Evolutionary conservation across 2,888 invertebrate species (phyloP).

Genomic region (Zele albiditarsus): DNA sequence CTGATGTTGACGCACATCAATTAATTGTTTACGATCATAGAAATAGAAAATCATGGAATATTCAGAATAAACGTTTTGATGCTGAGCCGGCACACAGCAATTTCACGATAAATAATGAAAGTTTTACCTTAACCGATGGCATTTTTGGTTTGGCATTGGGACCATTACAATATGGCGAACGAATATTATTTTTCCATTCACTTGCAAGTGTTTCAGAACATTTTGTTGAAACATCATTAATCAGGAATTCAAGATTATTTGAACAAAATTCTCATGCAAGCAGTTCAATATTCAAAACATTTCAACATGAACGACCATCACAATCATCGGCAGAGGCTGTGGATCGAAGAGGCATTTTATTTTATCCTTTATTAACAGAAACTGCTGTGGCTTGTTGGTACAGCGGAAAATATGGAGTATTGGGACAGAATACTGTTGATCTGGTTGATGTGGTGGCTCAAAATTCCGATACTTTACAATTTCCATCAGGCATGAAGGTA

Average conservation of each 20-base stretch:
- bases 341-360: slow-evolving; percentile 81
- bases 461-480: slow-evolving; percentile 67
- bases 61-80: slow-evolving; percentile 78
- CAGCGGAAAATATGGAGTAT: slow-evolving; percentile 74
- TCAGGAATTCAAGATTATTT: slow-evolving; percentile 76
- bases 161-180: slow-evolving; percentile 71
- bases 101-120: slow-evolving; percentile 78
- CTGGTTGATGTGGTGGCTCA: too few relatives aligned
- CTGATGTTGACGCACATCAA: slow-evolving; percentile 79
- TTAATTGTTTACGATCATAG: slow-evolving; percentile 79
- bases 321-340: slow-evolving; percentile 84
- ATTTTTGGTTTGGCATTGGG: slow-evolving; percentile 81
- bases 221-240: slow-evolving; percentile 77
- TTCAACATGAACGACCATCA: slow-evolving; percentile 76
- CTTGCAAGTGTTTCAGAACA: slow-evolving; percentile 81
- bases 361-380: slow-evolving; percentile 81
- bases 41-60: slow-evolving; percentile 77
- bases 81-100: slow-evolving; percentile 80
- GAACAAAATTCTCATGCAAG: slow-evolving; percentile 73
- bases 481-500: slow-evolving; percentile 70
- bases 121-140: slow-evolving; percentile 84
- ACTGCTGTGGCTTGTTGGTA: slow-evolving; percentile 85
- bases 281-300: slow-evolving; percentile 75
- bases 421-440: slow-evolving; percentile 56
- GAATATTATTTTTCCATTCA: slow-evolving; percentile 81